Evolutionary conservation across 2,113 vertebrate species (phyloP).

Genomic region (Diadophis punctatus): DNA sequence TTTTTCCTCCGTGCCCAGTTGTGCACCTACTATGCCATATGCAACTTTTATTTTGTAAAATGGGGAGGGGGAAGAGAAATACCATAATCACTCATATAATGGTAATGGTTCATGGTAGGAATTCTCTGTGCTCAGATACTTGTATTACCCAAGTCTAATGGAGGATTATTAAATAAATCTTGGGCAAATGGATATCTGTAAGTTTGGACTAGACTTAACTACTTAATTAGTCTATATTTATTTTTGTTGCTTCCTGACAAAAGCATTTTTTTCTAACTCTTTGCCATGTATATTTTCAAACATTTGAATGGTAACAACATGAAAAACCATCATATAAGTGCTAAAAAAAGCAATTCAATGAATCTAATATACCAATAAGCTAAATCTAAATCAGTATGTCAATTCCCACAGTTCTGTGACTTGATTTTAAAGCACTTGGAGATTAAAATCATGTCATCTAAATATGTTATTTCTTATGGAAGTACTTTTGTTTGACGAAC

Average conservation of each 20-base stretch:
- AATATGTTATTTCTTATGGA: not conserved
- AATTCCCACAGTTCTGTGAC: not conserved
- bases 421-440: not conserved
- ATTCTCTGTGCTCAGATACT: not conserved
- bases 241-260: not conserved
- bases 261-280: not conserved
- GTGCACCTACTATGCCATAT: not conserved
- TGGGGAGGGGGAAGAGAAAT: not conserved
- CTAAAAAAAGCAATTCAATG: not conserved
- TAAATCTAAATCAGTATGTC: not conserved
- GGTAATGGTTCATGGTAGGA: not conserved
- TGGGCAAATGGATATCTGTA: not conserved
- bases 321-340: not conserved
- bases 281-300: not conserved
- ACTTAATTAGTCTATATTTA: not conserved
- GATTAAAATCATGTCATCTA: not conserved
- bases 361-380: not conserved
- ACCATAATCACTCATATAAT: not conserved
- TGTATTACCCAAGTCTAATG: not conserved
- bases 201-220: not conserved
- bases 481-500: not conserved
- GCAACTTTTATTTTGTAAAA: not conserved
- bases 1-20: not conserved
- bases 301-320: not conserved
- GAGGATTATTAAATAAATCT: not conserved